Evolutionary conservation across 2,888 invertebrate genomes (phyloP).

Genomic region (Protonemura montana): DNA sequence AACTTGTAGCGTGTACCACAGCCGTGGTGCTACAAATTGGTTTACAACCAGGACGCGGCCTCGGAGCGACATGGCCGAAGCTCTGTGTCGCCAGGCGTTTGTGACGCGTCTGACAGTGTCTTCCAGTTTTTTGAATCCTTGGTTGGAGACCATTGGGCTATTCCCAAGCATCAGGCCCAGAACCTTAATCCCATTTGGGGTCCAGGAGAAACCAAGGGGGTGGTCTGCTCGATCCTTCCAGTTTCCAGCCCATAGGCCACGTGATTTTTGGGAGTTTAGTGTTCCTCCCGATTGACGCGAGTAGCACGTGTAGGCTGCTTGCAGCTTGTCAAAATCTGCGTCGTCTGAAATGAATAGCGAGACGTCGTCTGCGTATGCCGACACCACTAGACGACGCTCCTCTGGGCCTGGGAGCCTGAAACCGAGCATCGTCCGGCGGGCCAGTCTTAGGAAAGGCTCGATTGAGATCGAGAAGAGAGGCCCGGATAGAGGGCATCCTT

Average conservation of each 20-base stretch:
- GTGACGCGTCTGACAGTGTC: not conserved
- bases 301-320: not conserved
- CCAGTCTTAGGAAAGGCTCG: constrained; percentile 17
- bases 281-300: constrained; percentile 26
- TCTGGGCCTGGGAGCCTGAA: not conserved
- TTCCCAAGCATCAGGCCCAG: constrained; percentile 20
- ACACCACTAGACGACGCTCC: constrained; percentile 13
- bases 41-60: constrained; percentile 39
- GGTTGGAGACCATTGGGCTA: not conserved
- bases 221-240: constrained; percentile 19
- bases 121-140: not conserved
- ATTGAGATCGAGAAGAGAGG: constrained; percentile 7
- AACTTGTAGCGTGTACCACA: constrained; percentile 39
- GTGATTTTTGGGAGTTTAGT: constrained; percentile 21
- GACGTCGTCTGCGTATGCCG: constrained; percentile 21
- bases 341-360: constrained; percentile 8
- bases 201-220: constrained; percentile 33
- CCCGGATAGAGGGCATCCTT: constrained; percentile 24
- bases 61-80: constrained; percentile 18
- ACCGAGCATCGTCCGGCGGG: not conserved
- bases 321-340: not conserved
- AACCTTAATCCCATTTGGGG: constrained; percentile 18
- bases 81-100: not conserved
- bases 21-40: constrained; percentile 39
- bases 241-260: constrained; percentile 31